Percentiles rank a stretch among this genome's conserved stretches.
Evolutionary conservation across 2,888 invertebrate genomes (phyloP).

Genomic region (Tridacna gigas): DNA sequence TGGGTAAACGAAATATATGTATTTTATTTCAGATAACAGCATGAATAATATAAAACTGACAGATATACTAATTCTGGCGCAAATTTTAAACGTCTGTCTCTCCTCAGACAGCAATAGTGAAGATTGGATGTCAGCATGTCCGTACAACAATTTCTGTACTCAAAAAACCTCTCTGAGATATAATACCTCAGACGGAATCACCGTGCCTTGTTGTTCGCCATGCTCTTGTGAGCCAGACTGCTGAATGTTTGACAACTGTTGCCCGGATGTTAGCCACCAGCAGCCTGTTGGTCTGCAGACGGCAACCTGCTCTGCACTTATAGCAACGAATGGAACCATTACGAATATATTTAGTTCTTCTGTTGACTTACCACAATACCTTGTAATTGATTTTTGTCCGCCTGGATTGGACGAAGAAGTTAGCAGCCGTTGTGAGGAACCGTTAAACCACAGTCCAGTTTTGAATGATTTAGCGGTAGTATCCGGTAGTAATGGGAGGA

Average conservation of each 20-base stretch:
- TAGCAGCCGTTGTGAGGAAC: background rate
- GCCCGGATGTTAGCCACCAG: background rate
- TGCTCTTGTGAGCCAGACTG: background rate
- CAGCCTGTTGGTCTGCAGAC: background rate
- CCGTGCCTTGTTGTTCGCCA: background rate
- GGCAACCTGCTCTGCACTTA: background rate
- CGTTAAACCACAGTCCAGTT: background rate
- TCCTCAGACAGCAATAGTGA: too few species aligned
- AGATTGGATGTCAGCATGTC: too few species aligned
- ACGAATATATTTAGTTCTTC: background rate
- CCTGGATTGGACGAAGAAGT: background rate
- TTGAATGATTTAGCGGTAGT: background rate
- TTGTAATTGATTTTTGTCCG: background rate
- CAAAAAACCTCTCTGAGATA: too few species aligned
- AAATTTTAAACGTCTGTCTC: too few species aligned
- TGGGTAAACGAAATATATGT: too few species aligned
- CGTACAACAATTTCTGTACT: too few species aligned
- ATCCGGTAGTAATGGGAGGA: background rate
- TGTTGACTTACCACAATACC: too few species aligned
- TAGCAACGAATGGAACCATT: background rate
- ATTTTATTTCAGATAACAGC: too few species aligned
- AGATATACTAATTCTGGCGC: too few species aligned
- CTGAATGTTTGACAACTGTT: background rate
- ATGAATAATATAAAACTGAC: too few species aligned
- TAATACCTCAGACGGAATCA: too few species aligned